Percentiles rank a stretch among this genome's conserved stretches.
phyloP scores from a whole-genome alignment of 2,888 invertebrate species.

The Caenorhabditis japonica region DNA sequence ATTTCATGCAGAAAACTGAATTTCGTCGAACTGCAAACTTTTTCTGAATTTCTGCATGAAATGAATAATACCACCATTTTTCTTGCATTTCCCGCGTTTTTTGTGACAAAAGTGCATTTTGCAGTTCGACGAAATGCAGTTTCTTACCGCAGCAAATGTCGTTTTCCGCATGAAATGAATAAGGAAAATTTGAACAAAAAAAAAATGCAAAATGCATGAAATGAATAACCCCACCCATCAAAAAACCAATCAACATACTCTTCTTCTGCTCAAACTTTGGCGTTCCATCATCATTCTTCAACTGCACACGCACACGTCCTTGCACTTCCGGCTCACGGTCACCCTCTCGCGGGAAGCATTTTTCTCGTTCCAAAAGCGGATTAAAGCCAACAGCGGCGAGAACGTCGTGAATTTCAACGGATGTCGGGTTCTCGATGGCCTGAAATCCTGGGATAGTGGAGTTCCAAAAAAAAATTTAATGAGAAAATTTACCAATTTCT shows the following conservation, averaged over 20 bases:
- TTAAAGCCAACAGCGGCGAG: constrained; percentile 86
- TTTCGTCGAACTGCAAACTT: too few species aligned
- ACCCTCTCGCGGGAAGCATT: constrained; percentile 89
- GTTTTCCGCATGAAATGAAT: too few species aligned
- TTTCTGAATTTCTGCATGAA: too few species aligned
- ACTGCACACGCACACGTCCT: constrained; percentile 91
- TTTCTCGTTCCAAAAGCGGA: constrained; percentile 86
- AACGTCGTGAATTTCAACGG: constrained; percentile 94
- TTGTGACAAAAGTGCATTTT: too few species aligned
- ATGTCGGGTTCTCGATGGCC: constrained; percentile 95
- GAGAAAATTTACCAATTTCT: constrained; percentile 81
- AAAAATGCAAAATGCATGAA: too few species aligned
- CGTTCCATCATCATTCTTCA: constrained; percentile 81
- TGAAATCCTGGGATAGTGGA: constrained; percentile 66
- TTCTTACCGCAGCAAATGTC: too few species aligned
- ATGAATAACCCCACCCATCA: too few species aligned
- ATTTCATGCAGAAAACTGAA: too few species aligned
- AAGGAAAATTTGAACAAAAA: too few species aligned
- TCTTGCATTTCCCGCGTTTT: too few species aligned
- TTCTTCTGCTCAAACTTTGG: constrained; percentile 57
- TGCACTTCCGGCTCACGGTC: constrained; percentile 88
- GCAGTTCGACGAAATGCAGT: too few species aligned
- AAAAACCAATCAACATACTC: constrained; percentile 48
- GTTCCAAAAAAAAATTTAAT: constrained; percentile 42
- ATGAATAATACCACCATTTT: too few species aligned